Percentiles rank a stretch among this genome's conserved stretches.
Evolutionary conservation across 2,797 vertebrate genomes (phyloP).

Genomic region (Calcarius lapponicus): DNA sequence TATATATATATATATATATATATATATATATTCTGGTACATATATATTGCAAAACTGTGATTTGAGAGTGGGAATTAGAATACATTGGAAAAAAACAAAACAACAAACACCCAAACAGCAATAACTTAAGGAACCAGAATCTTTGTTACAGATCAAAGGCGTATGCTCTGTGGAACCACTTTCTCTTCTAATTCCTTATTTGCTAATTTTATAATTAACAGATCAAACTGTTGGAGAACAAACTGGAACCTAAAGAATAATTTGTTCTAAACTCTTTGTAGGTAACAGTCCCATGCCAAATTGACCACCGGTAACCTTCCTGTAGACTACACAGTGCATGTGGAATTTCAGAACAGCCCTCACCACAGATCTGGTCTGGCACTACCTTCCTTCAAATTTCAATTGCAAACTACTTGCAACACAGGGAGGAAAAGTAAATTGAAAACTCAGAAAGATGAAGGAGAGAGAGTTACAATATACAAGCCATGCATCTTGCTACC

Average conservation of each 20-base stretch:
- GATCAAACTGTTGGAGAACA: background rate
- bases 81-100: background rate
- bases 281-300: background rate
- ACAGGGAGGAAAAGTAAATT: background rate
- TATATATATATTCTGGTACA: background rate
- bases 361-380: background rate
- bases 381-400: background rate
- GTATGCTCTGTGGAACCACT: background rate
- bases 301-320: background rate
- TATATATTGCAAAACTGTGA: background rate
- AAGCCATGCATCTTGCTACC: background rate
- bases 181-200: background rate
- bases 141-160: background rate
- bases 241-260: background rate
- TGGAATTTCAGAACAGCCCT: background rate
- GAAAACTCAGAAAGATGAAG: background rate
- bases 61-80: background rate
- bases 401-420: background rate
- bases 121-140: background rate
- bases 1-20: background rate
- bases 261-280: background rate
- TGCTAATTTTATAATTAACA: background rate
- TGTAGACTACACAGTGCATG: background rate
- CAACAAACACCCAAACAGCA: background rate
- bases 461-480: background rate